Evolutionary conservation across 2,113 vertebrate genomes (phyloP).

Genomic region (Clinocottus analis): DNA sequence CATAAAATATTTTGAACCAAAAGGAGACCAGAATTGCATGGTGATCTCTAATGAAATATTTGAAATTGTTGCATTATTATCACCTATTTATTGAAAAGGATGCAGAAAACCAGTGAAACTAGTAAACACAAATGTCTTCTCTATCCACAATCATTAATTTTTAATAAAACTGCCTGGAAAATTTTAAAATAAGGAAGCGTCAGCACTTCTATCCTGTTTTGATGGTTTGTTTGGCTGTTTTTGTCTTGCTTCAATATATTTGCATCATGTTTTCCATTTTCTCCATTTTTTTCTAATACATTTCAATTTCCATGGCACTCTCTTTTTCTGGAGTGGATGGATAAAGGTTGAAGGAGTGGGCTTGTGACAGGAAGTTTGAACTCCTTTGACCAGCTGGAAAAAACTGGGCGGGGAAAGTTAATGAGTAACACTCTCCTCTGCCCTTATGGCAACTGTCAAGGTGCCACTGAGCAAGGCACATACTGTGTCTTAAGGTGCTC

Average conservation of each 20-base stretch:
- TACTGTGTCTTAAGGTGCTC: background rate
- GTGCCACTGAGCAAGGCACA: slow-evolving; percentile 70
- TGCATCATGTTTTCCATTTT: slow-evolving; percentile 72
- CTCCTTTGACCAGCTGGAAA: slow-evolving; percentile 40
- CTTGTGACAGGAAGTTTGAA: slow-evolving; percentile 59
- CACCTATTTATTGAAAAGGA: background rate
- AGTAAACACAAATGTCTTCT: background rate
- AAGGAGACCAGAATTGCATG: background rate
- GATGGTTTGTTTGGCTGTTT: slow-evolving; percentile 31
- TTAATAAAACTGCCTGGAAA: slow-evolving; percentile 34
- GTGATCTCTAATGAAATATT: background rate
- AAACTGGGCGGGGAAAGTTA: slow-evolving; percentile 70
- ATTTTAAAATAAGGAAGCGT: slow-evolving; percentile 26
- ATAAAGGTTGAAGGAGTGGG: slow-evolving; percentile 33
- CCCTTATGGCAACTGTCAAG: slow-evolving; percentile 25
- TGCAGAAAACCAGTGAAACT: slow-evolving; percentile 39
- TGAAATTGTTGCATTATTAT: background rate
- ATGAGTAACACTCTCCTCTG: slow-evolving; percentile 59
- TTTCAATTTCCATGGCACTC: slow-evolving; percentile 36
- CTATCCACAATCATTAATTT: slow-evolving; percentile 1
- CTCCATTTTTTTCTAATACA: slow-evolving; percentile 46
- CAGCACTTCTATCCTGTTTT: background rate
- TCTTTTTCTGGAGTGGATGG: slow-evolving; percentile 28
- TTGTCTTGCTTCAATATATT: slow-evolving; percentile 40
- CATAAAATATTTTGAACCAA: background rate